Conservation (phyloP, 2,797 vertebrate species). For the Etheostoma nigrum region DNA sequence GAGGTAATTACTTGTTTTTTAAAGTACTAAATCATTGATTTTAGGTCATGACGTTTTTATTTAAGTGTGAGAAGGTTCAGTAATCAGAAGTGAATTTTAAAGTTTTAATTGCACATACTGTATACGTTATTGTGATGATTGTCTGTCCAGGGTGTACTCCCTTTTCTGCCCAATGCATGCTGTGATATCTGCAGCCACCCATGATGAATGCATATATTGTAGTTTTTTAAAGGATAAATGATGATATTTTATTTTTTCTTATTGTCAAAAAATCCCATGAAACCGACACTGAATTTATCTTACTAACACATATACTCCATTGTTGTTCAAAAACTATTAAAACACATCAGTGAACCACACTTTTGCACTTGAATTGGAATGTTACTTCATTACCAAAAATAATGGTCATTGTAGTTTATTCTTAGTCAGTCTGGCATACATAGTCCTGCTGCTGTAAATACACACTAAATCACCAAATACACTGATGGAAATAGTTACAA, state of each 20-base stretch:
- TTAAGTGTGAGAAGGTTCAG: no score
- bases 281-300: no score
- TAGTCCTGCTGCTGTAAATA: neutral
- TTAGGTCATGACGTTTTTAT: no score
- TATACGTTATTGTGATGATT: neutral
- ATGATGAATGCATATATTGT: neutral
- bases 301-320: no score
- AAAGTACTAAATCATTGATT: neutral
- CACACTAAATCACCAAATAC: neutral
- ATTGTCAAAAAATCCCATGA: neutral
- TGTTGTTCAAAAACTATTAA: no score
- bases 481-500: no score
- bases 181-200: no score
- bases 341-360: no score
- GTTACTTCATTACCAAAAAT: no score
- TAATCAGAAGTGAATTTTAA: no score
- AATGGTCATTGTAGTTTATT: neutral
- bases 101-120: neutral
- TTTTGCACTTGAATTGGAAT: no score
- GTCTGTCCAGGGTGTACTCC: neutral
- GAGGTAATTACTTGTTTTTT: neutral
- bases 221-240: neutral
- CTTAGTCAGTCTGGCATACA: neutral
- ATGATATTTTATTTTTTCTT: accelerated
- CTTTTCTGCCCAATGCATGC: no score